Evolutionary conservation across 2,888 invertebrate genomes (phyloP), one percentile per base, ranked within the genome.

Genomic region (Xestia sexstrigata): DNA sequence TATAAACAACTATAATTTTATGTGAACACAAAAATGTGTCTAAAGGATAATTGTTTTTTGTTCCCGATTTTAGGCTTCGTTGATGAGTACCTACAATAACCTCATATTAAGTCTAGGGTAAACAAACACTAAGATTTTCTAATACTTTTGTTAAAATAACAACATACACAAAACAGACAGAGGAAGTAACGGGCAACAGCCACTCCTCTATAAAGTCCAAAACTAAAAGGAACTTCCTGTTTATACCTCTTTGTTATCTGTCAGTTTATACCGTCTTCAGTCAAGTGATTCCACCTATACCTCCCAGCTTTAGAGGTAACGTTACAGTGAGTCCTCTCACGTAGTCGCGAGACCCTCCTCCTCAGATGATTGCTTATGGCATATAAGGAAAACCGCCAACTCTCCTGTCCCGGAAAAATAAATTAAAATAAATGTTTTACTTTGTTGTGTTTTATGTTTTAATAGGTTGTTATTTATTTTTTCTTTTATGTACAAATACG

Each of bases 331-430:
- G 79, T 83, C 83, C 66, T 69, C 66, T 78, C 81, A 82, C 74
- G 75, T 79, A 74, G 15, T 20, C 78, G 67, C 73, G 73, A 87
- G 86, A 89, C 81, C 84, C 85, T 86, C 84, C 84, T 86, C 81
- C 78, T 79, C 73, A 86, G 81, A 89, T 90, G 89, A 91, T 92
- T 91, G 90, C 89, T 88, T 90, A 90, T 89, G 84, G 87, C 89
- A 82, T 85, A 89, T 87, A 88, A 88, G 87, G 85, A 83, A 88
- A 85, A 86, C 79, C 68, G 35, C 65, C 49, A 30, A 63, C 78
- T 70, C 70, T 66, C 39, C 45, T 74, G 58, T 60, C 63, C 30
- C 58, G 84, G 86, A 89, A 87, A n/a, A 87, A 88, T 35, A 74
- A 79, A 80, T 66, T 45, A 62, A 79, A 74, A 79, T 42, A 79